Evolutionary conservation across 2,888 invertebrate species (phyloP), one percentile per base, ranked within the genome.

Genomic region (Apodemia duryi): DNA sequence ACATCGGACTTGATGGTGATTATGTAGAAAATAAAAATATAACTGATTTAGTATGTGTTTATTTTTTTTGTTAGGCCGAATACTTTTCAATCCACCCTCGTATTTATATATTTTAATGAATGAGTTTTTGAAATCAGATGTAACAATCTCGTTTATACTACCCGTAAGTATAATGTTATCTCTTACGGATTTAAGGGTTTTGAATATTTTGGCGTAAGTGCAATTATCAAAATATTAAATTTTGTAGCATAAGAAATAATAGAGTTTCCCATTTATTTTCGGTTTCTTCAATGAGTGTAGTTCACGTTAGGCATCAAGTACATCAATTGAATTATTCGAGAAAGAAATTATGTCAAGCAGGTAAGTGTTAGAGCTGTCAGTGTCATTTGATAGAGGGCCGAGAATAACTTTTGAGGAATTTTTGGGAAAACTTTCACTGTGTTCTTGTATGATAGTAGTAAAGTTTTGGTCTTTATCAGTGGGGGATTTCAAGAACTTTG

Each of bases 21-120:
- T 21, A 21, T 21, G 21, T 21, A 21, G 21, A 21, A 21, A 21
- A 21, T 21, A 21, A 21, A 21, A 21, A 21, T 21, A 21, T 21
- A 21, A 21, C 21, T 21, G 21, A 21, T 21, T 21, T 21, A 21
- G 21, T 21, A 21, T 21, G 21, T 21, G 0, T 21, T 21, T 21
- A 21, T 21, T 21, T 21, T 21, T 21, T 21, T 21, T 21, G 21
- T 21, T 21, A 21, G 21, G 21, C 21, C 21, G 21, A 21, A 21
- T 21, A 21, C 21, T 21, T 21, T 21, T 21, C 1, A 21, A 21
- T 21, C 21, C 21, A 21, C 21, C 21, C 21, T 21, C 21, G 21
- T 21, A 21, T 21, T 67, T 70, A 52, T 75, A 74, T 0, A 74
- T 70, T 71, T 74, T 74, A 0, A 61, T 65, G 35, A 69, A 68